These are phyloP conservation scores for Netelia virgata DNA, from an alignment of 2,888 invertebrate genomes.

Conservation along the genomic window DNA sequence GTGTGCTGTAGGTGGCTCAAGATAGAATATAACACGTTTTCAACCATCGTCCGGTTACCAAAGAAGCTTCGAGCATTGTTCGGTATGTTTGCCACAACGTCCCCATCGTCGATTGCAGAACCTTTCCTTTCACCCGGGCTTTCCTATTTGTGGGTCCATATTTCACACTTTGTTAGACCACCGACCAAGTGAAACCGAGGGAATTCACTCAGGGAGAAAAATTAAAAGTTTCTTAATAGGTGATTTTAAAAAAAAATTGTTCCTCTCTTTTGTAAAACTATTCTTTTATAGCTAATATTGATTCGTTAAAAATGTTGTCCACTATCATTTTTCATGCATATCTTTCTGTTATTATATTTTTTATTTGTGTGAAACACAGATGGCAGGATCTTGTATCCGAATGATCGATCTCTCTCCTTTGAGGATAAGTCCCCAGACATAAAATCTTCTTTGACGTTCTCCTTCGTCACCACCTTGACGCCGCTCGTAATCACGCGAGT, in stretches of 20 bases:
- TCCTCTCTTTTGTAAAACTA: too few species aligned
- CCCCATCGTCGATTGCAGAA: slow-evolving; percentile 28
- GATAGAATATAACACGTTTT: slow-evolving; percentile 32
- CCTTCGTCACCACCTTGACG: slow-evolving; percentile 38
- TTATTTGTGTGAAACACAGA: neutral
- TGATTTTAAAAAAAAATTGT: neutral
- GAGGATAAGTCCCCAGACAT: neutral
- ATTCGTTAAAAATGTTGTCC: neutral
- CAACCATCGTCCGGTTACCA: slow-evolving; percentile 63
- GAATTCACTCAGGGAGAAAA: neutral
- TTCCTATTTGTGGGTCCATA: slow-evolving; percentile 64
- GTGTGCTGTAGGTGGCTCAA: slow-evolving; percentile 7
- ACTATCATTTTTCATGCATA: neutral
- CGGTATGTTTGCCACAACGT: slow-evolving; percentile 62
- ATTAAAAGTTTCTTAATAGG: neutral
- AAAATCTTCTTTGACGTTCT: slow-evolving; percentile 49
- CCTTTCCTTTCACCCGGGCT: slow-evolving; percentile 43
- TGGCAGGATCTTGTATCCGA: slow-evolving; percentile 1
- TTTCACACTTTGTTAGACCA: slow-evolving; percentile 69
- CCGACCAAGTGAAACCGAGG: slow-evolving; percentile 11
- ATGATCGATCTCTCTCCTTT: neutral
- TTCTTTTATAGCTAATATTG: too few species aligned
- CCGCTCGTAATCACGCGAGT: slow-evolving; percentile 40
- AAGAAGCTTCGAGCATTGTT: slow-evolving; percentile 60
- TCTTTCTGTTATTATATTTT: neutral